Evolutionary conservation across 2,888 invertebrate genomes (phyloP), one percentile per base, ranked within the genome.

Genomic region (Lymantria dispar): DNA sequence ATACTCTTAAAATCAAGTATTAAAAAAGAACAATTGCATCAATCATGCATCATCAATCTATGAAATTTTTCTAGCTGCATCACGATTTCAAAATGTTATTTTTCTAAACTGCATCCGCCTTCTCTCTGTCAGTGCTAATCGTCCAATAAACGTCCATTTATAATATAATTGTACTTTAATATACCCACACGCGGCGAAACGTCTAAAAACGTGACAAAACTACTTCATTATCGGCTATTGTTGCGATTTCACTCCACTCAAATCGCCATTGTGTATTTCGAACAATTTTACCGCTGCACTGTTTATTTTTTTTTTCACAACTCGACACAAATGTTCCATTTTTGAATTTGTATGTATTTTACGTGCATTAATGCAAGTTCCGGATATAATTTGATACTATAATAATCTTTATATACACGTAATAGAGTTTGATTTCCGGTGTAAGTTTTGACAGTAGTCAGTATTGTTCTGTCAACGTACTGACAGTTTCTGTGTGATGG

Each of bases 161-260:
- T 77, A 79, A 76, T 80, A 76, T 89, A 89, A 88, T 89, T 83
- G 87, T 78, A 62, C 74, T 80, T 82, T 86, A 88, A 89, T 86
- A 83, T 78, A 80, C 82, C 80, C 80, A 83, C 83, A 76, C 74
- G 70, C 72, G 64, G 72, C 64, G 72, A 68, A 72, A 74, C 76
- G 73, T 48, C 66, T 56, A 66, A 69, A 67, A 80, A 87, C 76
- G 80, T 78, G 83, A 87, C 85, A 82, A 85, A 87, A 87, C 85
- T 85, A 82, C 84, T 67, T 67, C 67, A 67, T 67, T 67, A 67
- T 51, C 40, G 40, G n/a, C 58, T 62, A 85, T 87, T 88, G 87
- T 85, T 74, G 75, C 70, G 70, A 76, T 80, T 80, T 82, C 76
- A 78, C 78, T 83, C 80, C 73, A 82, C 76, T 84, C 72, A 72